Base-by-base conservation (phyloP, 2,113 vertebrate genomes). In the Mustela lutreola region DNA sequence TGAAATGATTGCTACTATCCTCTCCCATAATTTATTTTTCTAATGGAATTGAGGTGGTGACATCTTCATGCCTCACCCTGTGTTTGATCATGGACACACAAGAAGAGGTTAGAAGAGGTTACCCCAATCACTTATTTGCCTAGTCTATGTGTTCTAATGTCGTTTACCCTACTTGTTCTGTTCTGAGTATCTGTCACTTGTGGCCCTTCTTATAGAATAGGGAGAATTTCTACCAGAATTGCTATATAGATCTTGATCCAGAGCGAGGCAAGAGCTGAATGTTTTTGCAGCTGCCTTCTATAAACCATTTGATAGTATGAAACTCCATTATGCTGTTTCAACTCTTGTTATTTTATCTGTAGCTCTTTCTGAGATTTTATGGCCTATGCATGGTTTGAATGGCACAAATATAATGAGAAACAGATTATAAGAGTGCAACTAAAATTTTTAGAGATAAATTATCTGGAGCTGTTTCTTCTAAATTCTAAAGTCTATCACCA, bases 361-460 rank as follows among this genome's bases (percentile, higher is more conserved):
- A 71, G 26, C 79, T 93, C 50, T 93, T 94, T 93, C 79, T 95
- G 85, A 94, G 85, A 92, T 93, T 91, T 87, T 96, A 96, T 87
- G 93, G 95, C 50, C 60, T 76, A 79, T 95, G 83, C 82, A 67
- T 95, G 80, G 67, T 73, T 97, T 94, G 65, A 95, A 81, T 50
- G 95, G 71, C 85, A 95, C 95, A 94, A 89, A 89, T 87, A 87
- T 86, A 97, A 97, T 92, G 62, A 97, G 63, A 98, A 98, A 84
- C 97, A 96, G 67, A 78, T 90, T 82, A 70, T 56, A 86, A 91
- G n/a, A 89, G 60, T 33, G 5, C n/a, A 87, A 83, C n/a, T 93
- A 81, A 94, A 50, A 11, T 73, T 91, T 97, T 92, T 53, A 50
- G 67, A 78, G 70, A 79, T 94, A 94, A 96, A 70, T 85, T 42